Evolutionary conservation across 2,888 invertebrate genomes (phyloP), one percentile per base, ranked within the genome.

Genomic region (Luperina nickerlii): DNA sequence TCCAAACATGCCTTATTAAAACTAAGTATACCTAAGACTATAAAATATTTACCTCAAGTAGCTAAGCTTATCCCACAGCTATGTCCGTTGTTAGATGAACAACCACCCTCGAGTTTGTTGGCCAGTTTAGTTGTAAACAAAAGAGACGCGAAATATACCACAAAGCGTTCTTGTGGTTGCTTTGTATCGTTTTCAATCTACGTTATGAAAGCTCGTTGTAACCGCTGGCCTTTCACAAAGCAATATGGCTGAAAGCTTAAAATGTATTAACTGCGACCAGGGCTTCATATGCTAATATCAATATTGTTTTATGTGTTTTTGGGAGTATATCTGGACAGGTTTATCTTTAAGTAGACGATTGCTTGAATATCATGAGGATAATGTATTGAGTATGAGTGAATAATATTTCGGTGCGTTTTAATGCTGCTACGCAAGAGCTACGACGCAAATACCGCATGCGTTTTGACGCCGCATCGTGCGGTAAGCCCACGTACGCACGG

Each of bases 131-230:
- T 87, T 77, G 60, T 87, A 87, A 87, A 93, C 92, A 92, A 92
- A 92, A 91, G 91, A 90, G 90, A 91, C 90, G 90, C 94, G 94
- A 95, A 96, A 95, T 95, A 95, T 94, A 93, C 94, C 94, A 93
- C 95, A 95, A 94, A 95, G 95, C 95, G 94, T 94, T 95, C 95
- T 94, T 95, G 96, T 89, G 96, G 96, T 90, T 89, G 94, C 95
- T 96, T 95, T 96, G 96, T 95, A 95, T 94, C 94, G 94, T 92
- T 94, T 95, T 94, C 94, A 95, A 95, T 95, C 95, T 95, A 93
- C 94, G 93, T 95, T 95, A 95, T 95, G 94, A 95, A 94, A 94
- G 94, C 94, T 90, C 89, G 92, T 90, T 92, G 93, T 93, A 94
- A 95, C 95, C 94, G 91, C 93, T 92, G 92, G 92, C 91, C 92